Percentiles rank a stretch among this genome's conserved stretches.
Conservation (phyloP, 2,797 vertebrate species). For the Xiphorhynchus erythropygius region DNA sequence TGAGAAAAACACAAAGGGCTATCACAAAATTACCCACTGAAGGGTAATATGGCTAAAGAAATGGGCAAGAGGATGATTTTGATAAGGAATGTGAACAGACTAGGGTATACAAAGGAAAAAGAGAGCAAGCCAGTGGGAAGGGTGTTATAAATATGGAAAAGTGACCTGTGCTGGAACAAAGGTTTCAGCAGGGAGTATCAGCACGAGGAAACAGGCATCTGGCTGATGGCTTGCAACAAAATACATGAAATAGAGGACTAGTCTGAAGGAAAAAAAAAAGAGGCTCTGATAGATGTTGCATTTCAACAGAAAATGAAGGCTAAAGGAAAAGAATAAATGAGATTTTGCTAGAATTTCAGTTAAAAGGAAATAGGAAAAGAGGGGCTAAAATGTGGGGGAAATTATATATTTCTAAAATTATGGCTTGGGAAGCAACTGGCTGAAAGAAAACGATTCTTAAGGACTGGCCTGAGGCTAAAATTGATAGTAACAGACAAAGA, state of each 20-base stretch:
- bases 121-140: neutral
- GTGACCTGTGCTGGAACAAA: neutral
- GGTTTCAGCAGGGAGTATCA: neutral
- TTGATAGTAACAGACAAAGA: neutral
- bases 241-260: neutral
- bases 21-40: neutral
- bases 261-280: neutral
- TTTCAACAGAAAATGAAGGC: neutral
- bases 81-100: neutral
- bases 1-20: neutral
- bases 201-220: neutral
- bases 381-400: neutral
- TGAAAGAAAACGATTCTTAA: neutral
- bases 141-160: neutral
- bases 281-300: neutral
- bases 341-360: neutral
- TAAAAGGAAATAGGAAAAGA: neutral
- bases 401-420: neutral
- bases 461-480: neutral
- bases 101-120: neutral
- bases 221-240: neutral
- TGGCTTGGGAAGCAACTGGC: neutral
- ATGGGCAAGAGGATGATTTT: neutral
- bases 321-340: neutral
- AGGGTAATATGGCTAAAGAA: neutral